Percentiles rank a stretch among this genome's conserved stretches.
Conservation (phyloP, 2,888 invertebrate species). For the Cylloceria caligata region DNA sequence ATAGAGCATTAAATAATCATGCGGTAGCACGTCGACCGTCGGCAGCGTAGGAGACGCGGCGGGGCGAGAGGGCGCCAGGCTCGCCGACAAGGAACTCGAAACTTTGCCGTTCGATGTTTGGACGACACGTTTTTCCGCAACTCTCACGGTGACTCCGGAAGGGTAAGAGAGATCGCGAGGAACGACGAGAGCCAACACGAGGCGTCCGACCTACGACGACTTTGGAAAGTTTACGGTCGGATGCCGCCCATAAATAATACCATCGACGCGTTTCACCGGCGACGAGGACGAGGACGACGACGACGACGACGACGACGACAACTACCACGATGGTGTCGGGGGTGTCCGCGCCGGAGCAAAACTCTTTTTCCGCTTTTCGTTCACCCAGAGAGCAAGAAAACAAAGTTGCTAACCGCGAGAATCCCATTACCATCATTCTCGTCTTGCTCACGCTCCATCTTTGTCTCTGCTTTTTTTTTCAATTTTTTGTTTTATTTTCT, state of each 20-base stretch:
- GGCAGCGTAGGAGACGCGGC: constrained; percentile 27
- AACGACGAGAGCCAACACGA: constrained; percentile 63
- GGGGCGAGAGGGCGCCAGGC: constrained; percentile 30
- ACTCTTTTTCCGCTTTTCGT: constrained; percentile 65
- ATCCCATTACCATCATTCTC: constrained; percentile 68
- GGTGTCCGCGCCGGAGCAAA: constrained; percentile 34
- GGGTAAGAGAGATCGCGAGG: constrained; percentile 55
- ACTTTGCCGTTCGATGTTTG: constrained; percentile 65
- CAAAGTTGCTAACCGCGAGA: constrained; percentile 66
- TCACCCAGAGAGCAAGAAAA: constrained; percentile 64
- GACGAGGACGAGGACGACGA: constrained; percentile 52
- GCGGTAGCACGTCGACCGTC: constrained; percentile 59
- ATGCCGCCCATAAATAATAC: constrained; percentile 66
- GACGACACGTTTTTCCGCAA: constrained; percentile 67
- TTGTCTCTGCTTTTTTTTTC: constrained; percentile 37
- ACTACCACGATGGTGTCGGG: constrained; percentile 20
- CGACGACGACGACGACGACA: constrained; percentile 13
- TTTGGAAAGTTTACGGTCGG: constrained; percentile 67
- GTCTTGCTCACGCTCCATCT: constrained; percentile 58
- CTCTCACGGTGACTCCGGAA: constrained; percentile 41
- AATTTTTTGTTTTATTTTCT: neutral
- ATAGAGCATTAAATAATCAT: constrained; percentile 61
- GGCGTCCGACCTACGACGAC: constrained; percentile 65
- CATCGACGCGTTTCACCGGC: constrained; percentile 64
- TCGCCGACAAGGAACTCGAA: constrained; percentile 45